These are phyloP conservation scores for Microplitis deprimator DNA, from an alignment of 2,888 invertebrate genomes.

Conservation along the genomic window DNA sequence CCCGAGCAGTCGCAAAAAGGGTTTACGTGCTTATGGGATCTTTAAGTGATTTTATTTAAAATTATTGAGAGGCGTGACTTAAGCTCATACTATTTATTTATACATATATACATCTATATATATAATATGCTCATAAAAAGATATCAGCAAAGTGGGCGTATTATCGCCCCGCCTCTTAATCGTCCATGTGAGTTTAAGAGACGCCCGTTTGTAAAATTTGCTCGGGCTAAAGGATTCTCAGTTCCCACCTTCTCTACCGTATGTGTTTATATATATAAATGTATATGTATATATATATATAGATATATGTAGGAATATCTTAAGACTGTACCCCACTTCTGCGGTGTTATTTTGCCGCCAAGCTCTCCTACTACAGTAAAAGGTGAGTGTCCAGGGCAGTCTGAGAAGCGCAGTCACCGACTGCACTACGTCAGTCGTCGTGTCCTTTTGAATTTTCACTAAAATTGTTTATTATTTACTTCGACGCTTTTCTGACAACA, in stretches of 20 bases:
- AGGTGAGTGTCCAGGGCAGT: slow-evolving; percentile 69
- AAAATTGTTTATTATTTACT: slow-evolving; percentile 37
- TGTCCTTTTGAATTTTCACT: slow-evolving; percentile 33
- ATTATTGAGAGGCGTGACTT: slow-evolving; percentile 43
- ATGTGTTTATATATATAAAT: neutral
- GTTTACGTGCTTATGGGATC: slow-evolving; percentile 41
- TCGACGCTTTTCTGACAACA: neutral
- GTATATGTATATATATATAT: neutral
- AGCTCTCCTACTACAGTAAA: slow-evolving; percentile 39
- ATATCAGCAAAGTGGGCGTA: slow-evolving; percentile 20
- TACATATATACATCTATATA: neutral
- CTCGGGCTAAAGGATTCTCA: neutral
- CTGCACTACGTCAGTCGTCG: slow-evolving; percentile 62
- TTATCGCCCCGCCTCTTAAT: slow-evolving; percentile 31
- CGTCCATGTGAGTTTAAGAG: slow-evolving; percentile 19
- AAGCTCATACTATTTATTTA: neutral
- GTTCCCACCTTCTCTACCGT: neutral
- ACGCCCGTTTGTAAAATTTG: slow-evolving; percentile 28
- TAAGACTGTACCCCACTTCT: slow-evolving; percentile 30
- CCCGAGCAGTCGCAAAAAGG: slow-evolving; percentile 47
- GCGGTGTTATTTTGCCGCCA: neutral
- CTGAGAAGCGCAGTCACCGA: slow-evolving; percentile 68
- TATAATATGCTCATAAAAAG: neutral
- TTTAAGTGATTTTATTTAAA: slow-evolving; percentile 50
- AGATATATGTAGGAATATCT: neutral